These are phyloP conservation scores for Acrocyrtus sp. DNA, from an alignment of 2,888 invertebrate genomes.

Conservation along the genomic window DNA sequence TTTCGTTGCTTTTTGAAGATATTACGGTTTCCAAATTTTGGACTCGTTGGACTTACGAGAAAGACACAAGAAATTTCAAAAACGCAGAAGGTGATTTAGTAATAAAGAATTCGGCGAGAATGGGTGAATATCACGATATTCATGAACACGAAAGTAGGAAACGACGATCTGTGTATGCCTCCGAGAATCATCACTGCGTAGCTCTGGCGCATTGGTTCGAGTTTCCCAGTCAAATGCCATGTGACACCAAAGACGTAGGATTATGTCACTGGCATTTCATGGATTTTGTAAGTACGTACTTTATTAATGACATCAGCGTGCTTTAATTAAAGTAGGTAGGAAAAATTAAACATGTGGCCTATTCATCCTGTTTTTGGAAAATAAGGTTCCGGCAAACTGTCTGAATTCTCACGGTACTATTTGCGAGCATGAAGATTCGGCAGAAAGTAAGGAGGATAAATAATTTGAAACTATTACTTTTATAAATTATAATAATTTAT, in stretches of 20 bases:
- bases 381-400: conserved; percentile 23
- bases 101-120: no score
- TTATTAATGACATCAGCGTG: no score
- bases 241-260: neutral
- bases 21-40: conserved; percentile 4
- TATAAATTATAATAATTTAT: neutral
- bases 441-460: neutral
- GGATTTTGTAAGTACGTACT: no score
- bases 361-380: no score
- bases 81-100: no score
- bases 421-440: conserved; percentile 18
- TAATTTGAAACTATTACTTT: no score
- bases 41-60: neutral
- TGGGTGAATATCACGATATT: no score
- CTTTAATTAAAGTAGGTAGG: no score
- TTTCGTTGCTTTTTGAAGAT: neutral
- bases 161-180: neutral
- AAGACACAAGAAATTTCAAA: no score
- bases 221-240: neutral
- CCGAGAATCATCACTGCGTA: neutral
- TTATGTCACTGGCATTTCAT: neutral
- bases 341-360: no score
- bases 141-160: no score
- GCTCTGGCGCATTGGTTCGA: neutral
- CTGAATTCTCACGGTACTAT: conserved; percentile 18